A percentile compares a stretch with the other conserved stretches of the same genome.
phyloP scores from a whole-genome alignment of 2,888 invertebrate genomes.

The Troglohyphantes excavatus region DNA sequence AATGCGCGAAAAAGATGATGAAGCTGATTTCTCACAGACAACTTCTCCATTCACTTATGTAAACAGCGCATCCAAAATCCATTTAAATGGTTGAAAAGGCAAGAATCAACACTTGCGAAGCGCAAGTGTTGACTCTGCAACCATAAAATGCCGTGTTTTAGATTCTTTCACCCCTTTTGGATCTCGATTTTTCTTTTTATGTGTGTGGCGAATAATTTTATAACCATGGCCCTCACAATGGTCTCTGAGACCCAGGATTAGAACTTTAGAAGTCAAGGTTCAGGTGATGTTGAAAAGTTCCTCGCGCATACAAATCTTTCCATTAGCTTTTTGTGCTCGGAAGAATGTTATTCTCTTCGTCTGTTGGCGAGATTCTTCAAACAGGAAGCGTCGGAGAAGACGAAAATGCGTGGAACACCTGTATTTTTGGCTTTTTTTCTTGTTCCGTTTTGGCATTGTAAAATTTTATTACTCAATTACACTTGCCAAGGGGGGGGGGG shows the following conservation, averaged over 20 bases:
- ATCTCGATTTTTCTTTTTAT: background rate
- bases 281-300: conserved; percentile 4
- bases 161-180: conserved; percentile 10
- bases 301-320: background rate
- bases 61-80: background rate
- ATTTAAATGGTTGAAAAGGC: background rate
- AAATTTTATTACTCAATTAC: background rate
- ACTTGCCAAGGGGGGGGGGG: background rate
- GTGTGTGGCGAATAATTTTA: background rate
- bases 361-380: no score
- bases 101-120: background rate
- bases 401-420: background rate
- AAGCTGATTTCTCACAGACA: background rate
- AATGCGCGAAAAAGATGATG: background rate
- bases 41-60: background rate
- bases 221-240: background rate
- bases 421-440: background rate
- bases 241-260: background rate
- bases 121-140: background rate
- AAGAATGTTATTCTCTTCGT: conserved; percentile 4
- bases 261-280: conserved; percentile 18
- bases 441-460: background rate
- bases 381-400: background rate
- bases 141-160: background rate
- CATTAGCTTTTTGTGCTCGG: background rate